A percentile compares a stretch with the other conserved stretches of the same genome.
Conservation (phyloP, 2,113 vertebrate species). For the Maccullochella peelii region DNA sequence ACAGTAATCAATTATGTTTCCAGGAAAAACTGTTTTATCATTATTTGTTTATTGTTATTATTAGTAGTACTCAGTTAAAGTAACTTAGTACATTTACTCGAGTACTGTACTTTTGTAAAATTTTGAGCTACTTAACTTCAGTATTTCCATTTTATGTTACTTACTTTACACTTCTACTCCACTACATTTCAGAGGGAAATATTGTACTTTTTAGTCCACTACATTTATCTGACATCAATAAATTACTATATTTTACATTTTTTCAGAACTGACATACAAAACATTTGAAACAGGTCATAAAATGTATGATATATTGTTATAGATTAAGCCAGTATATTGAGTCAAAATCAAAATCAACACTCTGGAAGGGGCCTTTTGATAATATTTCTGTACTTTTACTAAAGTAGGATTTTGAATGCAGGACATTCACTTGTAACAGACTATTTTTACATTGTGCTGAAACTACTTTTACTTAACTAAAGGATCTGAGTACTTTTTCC, state of each 20-base stretch:
- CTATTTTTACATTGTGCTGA: neutral
- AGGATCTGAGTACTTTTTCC: neutral
- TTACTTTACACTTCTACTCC: neutral
- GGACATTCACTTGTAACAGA: neutral
- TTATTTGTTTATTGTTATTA: neutral
- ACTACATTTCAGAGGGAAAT: neutral
- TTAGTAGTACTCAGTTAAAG: neutral
- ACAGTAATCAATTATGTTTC: neutral
- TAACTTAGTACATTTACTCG: neutral
- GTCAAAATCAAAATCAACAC: too few species aligned
- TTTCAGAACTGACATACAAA: neutral
- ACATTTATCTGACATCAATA: too few species aligned
- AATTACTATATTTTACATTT: neutral
- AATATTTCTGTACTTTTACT: neutral
- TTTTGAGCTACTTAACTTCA: neutral
- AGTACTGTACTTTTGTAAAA: neutral
- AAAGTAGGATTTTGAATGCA: neutral
- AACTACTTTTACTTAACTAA: neutral
- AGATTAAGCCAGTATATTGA: neutral
- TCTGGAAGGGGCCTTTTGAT: too few species aligned
- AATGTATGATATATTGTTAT: neutral
- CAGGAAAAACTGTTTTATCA: neutral
- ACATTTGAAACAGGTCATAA: neutral
- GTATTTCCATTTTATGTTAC: neutral
- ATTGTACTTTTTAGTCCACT: neutral